A percentile compares a stretch with the other conserved stretches of the same genome.
These are phyloP conservation scores for Vicugna pacos DNA, from an alignment of 2,113 vertebrate genomes.

Conservation along the genomic window DNA sequence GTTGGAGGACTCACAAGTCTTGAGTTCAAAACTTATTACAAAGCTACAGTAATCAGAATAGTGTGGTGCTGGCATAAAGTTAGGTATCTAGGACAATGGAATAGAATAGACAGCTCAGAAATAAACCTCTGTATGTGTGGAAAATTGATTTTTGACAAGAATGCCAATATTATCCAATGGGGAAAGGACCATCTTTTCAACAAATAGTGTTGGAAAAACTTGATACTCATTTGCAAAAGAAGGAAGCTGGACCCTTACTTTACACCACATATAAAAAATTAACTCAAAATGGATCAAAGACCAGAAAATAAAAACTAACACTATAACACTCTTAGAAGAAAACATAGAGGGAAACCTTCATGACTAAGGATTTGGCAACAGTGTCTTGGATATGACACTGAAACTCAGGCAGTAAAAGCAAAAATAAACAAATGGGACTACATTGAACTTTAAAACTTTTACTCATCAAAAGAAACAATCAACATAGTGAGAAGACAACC, in stretches of 20 bases:
- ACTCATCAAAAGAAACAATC: neutral
- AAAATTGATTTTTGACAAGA: neutral
- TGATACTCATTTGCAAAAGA: neutral
- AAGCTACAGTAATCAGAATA: neutral
- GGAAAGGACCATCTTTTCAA: neutral
- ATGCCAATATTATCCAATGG: neutral
- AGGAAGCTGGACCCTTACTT: neutral
- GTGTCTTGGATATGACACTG: neutral
- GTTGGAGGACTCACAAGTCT: neutral
- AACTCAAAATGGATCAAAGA: neutral
- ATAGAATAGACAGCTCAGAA: neutral
- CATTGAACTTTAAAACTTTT: neutral
- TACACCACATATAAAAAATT: neutral
- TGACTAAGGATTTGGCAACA: neutral
- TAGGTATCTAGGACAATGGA: neutral
- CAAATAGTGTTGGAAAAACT: neutral
- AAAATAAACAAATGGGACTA: neutral
- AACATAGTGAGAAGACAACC: neutral
- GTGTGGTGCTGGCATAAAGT: neutral
- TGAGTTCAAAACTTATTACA: neutral
- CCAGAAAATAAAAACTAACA: neutral
- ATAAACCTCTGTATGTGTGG: neutral
- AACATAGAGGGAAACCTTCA: neutral
- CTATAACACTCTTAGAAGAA: neutral
- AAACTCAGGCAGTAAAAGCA: neutral